A percentile compares a stretch with the other conserved stretches of the same genome.
Evolutionary conservation across 2,888 invertebrate species (phyloP).

Genomic region (Volucella inflata): DNA sequence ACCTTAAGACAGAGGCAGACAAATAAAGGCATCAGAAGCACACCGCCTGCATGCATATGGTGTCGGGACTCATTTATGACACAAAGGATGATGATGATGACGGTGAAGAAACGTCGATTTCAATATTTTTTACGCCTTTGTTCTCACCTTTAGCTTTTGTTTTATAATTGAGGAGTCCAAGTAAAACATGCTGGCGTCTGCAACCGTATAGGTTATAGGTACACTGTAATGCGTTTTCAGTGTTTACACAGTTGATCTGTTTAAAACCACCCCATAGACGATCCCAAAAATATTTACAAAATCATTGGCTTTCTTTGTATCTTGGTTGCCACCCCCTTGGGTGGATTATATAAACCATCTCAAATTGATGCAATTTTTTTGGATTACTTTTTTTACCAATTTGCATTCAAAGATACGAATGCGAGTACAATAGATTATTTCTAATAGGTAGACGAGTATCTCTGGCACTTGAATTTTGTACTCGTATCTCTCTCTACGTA

Average conservation of each 20-base stretch:
- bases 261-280: slow-evolving; percentile 22
- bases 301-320: slow-evolving; percentile 15
- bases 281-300: slow-evolving; percentile 55
- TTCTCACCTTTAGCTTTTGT: slow-evolving; percentile 66
- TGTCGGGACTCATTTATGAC: slow-evolving; percentile 62
- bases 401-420: slow-evolving; percentile 44
- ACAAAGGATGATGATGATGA: slow-evolving; percentile 67
- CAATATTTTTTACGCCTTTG: slow-evolving; percentile 63
- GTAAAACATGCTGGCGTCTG: slow-evolving; percentile 52
- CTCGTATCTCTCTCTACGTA: slow-evolving; percentile 45
- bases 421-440: too few species aligned
- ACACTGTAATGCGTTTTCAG: slow-evolving; percentile 12
- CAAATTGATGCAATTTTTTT: slow-evolving; percentile 52
- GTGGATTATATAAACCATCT: slow-evolving; percentile 48
- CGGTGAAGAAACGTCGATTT: slow-evolving; percentile 31
- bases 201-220: too few species aligned
- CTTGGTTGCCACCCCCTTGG: slow-evolving; percentile 47
- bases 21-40: slow-evolving; percentile 11
- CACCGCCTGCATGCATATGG: slow-evolving; percentile 71
- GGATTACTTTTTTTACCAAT: background rate
- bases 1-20: slow-evolving; percentile 49
- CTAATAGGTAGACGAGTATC: too few species aligned
- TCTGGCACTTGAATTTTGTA: too few species aligned
- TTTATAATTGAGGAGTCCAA: slow-evolving; percentile 55
- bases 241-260: slow-evolving; percentile 53